These are phyloP conservation scores for Hozukius guyotensis DNA, from an alignment of 2,797 vertebrate genomes.

Conservation along the genomic window DNA sequence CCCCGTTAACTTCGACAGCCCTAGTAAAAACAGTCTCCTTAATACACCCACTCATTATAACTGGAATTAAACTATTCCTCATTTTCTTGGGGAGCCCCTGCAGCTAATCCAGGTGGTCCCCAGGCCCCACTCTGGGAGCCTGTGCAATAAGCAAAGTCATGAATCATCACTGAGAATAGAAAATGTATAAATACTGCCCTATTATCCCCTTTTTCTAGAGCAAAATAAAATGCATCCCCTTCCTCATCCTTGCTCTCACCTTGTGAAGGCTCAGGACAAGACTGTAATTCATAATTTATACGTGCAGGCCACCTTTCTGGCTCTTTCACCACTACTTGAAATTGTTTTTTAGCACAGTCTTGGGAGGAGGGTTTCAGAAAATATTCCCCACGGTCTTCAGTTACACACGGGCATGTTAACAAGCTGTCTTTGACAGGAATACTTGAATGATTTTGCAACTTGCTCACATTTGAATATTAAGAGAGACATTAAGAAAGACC, in stretches of 20 bases:
- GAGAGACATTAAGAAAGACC: not conserved
- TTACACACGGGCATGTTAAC: slow-evolving; percentile 29
- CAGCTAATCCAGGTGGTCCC: slow-evolving; percentile 36
- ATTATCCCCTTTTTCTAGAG: slow-evolving; percentile 45
- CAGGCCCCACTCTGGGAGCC: slow-evolving; percentile 24
- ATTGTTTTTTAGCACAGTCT: slow-evolving; percentile 41
- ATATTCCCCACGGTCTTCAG: slow-evolving; percentile 14
- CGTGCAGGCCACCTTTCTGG: slow-evolving; percentile 47
- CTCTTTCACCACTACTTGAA: slow-evolving; percentile 42
- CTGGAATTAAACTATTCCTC: slow-evolving; percentile 5
- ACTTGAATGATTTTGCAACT: not conserved
- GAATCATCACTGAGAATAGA: slow-evolving; percentile 49
- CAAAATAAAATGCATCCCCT: slow-evolving; percentile 38
- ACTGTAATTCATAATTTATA: slow-evolving; percentile 66
- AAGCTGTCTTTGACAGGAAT: slow-evolving; percentile 15
- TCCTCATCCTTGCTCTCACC: slow-evolving; percentile 53
- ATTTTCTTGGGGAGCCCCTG: slow-evolving; percentile 30
- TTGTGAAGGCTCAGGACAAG: slow-evolving; percentile 52
- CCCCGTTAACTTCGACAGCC: too few species aligned
- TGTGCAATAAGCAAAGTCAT: slow-evolving; percentile 36
- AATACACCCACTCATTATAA: slow-evolving; percentile 7
- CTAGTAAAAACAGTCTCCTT: not conserved
- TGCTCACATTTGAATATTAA: slow-evolving; percentile 8
- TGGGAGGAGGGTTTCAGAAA: slow-evolving; percentile 20
- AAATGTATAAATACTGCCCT: slow-evolving; percentile 46